Conservation (phyloP, 2,113 vertebrate species). For the Toxotes chatareus region DNA sequence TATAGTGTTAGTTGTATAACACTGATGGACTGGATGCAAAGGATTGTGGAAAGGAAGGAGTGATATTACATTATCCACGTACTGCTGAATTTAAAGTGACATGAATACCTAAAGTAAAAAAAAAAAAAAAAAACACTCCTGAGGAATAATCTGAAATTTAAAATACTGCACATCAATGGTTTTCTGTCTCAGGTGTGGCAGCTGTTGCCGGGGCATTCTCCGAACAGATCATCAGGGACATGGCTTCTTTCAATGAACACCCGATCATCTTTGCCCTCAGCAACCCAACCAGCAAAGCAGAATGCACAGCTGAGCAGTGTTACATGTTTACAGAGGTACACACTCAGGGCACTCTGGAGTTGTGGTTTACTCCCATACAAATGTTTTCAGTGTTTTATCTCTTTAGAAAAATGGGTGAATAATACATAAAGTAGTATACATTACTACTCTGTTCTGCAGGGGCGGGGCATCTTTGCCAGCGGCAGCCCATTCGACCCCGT, state of each 20-base stretch:
- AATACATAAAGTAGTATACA: not conserved
- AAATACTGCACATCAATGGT: not conserved
- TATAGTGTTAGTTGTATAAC: not conserved
- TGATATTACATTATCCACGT: no score
- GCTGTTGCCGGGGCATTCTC: constrained; percentile 94
- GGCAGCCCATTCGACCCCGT: constrained; percentile 96
- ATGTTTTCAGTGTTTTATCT: not conserved
- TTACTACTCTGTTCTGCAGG: constrained; percentile 79
- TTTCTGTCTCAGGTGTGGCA: constrained; percentile 88
- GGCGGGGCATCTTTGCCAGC: constrained; percentile 94
- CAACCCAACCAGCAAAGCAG: constrained; percentile 98
- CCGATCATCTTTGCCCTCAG: constrained; percentile 98
- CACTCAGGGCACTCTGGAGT: not conserved
- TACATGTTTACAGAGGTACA: constrained; percentile 92
- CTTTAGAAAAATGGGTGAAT: not conserved
- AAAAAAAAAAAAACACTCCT: not conserved
- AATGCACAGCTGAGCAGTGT: constrained; percentile 97
- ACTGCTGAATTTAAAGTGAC: no score
- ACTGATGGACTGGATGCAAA: not conserved
- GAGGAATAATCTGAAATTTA: not conserved
- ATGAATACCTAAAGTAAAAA: no score
- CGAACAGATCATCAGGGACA: constrained; percentile 90
- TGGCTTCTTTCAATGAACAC: constrained; percentile 91
- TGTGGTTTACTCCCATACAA: not conserved
- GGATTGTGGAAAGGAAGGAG: not conserved